Percentiles rank a stretch among this genome's conserved stretches.
Conservation (phyloP, 2,888 invertebrate genomes). For the Chrysina gloriosa region DNA sequence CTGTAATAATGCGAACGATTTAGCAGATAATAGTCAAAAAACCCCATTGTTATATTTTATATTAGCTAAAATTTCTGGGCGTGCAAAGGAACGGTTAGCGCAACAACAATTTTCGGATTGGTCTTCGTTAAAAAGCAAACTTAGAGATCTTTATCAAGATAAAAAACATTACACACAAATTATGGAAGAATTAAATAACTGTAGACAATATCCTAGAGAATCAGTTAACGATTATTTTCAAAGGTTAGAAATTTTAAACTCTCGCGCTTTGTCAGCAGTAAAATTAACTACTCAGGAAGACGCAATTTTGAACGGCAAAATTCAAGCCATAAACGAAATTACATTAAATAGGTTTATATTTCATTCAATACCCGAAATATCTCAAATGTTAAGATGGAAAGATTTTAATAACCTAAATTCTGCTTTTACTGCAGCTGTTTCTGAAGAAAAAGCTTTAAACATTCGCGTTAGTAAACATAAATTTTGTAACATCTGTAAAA, state of each 20-base stretch:
- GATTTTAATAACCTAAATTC: neutral
- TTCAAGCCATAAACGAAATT: slow-evolving; percentile 6
- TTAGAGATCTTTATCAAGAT: slow-evolving; percentile 39
- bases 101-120: slow-evolving; percentile 15
- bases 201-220: slow-evolving; percentile 31
- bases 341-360: slow-evolving; percentile 8
- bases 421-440: neutral
- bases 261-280: neutral
- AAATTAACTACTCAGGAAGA: neutral
- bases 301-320: neutral
- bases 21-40: neutral
- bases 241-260: slow-evolving; percentile 2
- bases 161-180: slow-evolving; percentile 40
- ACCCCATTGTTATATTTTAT: neutral
- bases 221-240: slow-evolving; percentile 23
- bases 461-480: neutral
- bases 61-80: neutral
- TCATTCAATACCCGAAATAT: slow-evolving; percentile 2
- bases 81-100: neutral
- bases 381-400: slow-evolving; percentile 2
- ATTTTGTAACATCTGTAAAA: slow-evolving; percentile 6
- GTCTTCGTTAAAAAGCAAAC: slow-evolving; percentile 29
- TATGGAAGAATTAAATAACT: slow-evolving; percentile 33
- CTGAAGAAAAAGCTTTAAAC: neutral
- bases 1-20: slow-evolving; percentile 11